Evolutionary conservation across 1,140 invertebrate genomes (phyloP), one percentile per base, ranked within the genome.

Genomic region (Aphaenogaster rudis): DNA sequence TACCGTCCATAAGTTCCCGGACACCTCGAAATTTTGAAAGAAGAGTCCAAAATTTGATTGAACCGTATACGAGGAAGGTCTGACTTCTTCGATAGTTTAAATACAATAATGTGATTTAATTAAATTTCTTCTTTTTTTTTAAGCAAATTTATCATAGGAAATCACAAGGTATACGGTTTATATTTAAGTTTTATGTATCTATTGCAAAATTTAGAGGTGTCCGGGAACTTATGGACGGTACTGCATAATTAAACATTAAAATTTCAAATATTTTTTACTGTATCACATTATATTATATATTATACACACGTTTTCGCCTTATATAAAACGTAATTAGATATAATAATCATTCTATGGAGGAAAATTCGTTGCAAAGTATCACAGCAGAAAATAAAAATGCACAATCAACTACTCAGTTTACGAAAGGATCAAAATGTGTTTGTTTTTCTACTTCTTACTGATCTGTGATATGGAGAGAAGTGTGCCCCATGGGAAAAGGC

Each of bases 401-500:
- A 28, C 11, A 48, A 59, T 61, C 9, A 54, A 42, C 2, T 2
- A 39, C n/a, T 67, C n/a, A 17, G 13, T 50, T 74, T 61, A 82
- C 8, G 28, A 59, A n/a, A 36, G n/a, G 15, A 72, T 59, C 42
- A 59, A 42, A 84, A 63, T 74, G 7, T 78, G 42, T 81, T 71
- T 63, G 36, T 71, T 54, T 71, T 45, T 71, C 17, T 45, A 57
- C 6, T 71, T 81, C 36, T 42, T 71, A 7, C 50, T 69, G 50
- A 81, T 71, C 36, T 45, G 50, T 59, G 39, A 71, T 71, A 59
- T 36, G 21, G 66, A 81, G 52, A 45, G 4, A 81, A 81, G 66
- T 57, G 15, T 69, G 71, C 42, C 71, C 74, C 28, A 61, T 17
- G 71, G 45, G 81, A 76, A 42, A 85, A 82, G 17, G 74, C 61